Conservation (phyloP, 1,140 invertebrate species). For the Orchestia grillus region DNA sequence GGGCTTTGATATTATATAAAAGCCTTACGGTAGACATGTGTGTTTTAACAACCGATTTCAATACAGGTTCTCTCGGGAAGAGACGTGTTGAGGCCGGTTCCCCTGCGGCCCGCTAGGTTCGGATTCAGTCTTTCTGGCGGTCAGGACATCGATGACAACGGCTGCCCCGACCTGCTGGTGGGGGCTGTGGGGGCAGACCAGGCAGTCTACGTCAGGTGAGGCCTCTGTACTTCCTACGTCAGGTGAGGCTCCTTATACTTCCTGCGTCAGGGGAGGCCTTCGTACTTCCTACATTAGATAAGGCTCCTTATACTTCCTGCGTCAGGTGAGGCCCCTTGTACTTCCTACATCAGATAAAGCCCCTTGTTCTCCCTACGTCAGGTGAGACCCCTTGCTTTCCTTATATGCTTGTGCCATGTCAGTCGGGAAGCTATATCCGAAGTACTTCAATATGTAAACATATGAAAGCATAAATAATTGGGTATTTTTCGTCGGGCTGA, state of each 20-base stretch:
- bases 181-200: conserved; percentile 87
- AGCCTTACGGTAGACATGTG: too few species aligned
- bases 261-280: too few species aligned
- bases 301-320: background rate
- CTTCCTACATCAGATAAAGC: background rate
- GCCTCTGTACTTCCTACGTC: background rate
- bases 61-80: background rate
- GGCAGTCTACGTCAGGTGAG: conserved; percentile 76
- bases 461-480: background rate
- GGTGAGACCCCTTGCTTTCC: too few species aligned
- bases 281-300: background rate
- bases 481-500: too few species aligned
- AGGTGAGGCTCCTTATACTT: background rate
- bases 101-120: conserved; percentile 75
- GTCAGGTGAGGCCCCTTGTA: background rate
- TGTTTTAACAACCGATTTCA: background rate
- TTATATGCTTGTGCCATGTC: background rate
- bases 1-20: too few species aligned
- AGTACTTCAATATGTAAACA: background rate
- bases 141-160: conserved; percentile 88
- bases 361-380: too few species aligned
- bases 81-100: background rate
- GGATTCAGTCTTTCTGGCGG: conserved; percentile 91
- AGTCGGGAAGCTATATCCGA: background rate
- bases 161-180: conserved; percentile 90